These are phyloP conservation scores for Morpho helenor DNA, from an alignment of 2,888 invertebrate species.

Conservation along the genomic window DNA sequence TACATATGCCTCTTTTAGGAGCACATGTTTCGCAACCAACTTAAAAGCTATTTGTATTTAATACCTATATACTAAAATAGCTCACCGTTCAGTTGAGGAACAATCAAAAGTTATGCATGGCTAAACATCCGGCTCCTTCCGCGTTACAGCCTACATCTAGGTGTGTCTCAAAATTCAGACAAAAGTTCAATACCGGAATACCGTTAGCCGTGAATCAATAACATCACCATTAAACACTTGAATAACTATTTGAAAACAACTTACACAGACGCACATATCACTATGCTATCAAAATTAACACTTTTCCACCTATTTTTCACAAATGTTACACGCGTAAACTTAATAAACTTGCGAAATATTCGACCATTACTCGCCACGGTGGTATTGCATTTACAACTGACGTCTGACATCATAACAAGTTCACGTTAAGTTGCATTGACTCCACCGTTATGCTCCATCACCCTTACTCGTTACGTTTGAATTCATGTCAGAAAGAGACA, in stretches of 20 bases:
- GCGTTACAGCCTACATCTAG: conserved; percentile 48
- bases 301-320: conserved; percentile 17
- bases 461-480: conserved; percentile 4
- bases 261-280: conserved; percentile 7
- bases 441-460: conserved; percentile 40
- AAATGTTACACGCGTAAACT: conserved; percentile 24
- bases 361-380: conserved; percentile 39
- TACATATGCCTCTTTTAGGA: no score
- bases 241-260: conserved; percentile 22
- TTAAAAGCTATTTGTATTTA: no score
- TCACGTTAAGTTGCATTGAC: conserved; percentile 60
- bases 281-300: conserved; percentile 13
- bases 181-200: conserved; percentile 55
- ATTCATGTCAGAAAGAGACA: conserved; percentile 13
- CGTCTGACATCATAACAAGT: conserved; percentile 40
- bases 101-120: conserved; percentile 47
- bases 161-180: conserved; percentile 60
- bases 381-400: conserved; percentile 57
- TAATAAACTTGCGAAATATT: conserved; percentile 26
- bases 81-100: conserved; percentile 32
- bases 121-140: conserved; percentile 50
- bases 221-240: conserved; percentile 30
- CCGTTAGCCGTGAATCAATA: conserved; percentile 50
- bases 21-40: no score
- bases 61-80: not conserved